A percentile compares a stretch with the other conserved stretches of the same genome.
Evolutionary conservation across 2,888 invertebrate genomes (phyloP).

Genomic region (Ephialtes manifestator): DNA sequence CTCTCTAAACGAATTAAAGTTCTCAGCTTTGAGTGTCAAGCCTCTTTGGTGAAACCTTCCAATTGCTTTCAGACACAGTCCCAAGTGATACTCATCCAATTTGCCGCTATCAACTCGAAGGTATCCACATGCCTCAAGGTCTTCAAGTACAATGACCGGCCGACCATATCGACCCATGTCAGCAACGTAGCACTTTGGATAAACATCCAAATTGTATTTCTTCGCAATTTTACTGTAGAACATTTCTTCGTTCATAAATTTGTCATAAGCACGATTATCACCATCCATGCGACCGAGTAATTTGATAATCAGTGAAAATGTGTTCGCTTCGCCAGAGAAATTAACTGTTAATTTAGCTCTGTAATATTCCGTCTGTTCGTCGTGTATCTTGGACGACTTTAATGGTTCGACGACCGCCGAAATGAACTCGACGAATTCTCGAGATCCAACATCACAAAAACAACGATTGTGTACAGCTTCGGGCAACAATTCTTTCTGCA

Average conservation of each 20-base stretch:
- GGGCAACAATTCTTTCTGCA: slow-evolving; percentile 78
- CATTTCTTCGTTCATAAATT: slow-evolving; percentile 81
- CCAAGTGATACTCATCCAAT: slow-evolving; percentile 77
- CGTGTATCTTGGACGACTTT: slow-evolving; percentile 4
- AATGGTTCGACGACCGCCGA: slow-evolving; percentile 73
- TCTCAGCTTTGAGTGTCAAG: slow-evolving; percentile 72
- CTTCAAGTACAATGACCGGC: slow-evolving; percentile 80
- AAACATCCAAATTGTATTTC: slow-evolving; percentile 71
- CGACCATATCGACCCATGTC: slow-evolving; percentile 81
- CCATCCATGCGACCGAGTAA: slow-evolving; percentile 67
- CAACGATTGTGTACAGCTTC: slow-evolving; percentile 81
- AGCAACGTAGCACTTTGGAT: slow-evolving; percentile 79
- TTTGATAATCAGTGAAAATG: slow-evolving; percentile 79
- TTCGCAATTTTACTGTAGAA: slow-evolving; percentile 78
- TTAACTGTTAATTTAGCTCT: slow-evolving; percentile 72
- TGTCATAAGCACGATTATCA: slow-evolving; percentile 66
- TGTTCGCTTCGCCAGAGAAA: slow-evolving; percentile 78
- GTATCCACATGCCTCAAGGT: slow-evolving; percentile 77
- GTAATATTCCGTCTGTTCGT: slow-evolving; percentile 72
- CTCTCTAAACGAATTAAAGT: slow-evolving; percentile 77
- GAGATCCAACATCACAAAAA: slow-evolving; percentile 80
- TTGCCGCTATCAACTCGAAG: slow-evolving; percentile 56
- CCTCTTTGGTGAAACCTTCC: slow-evolving; percentile 80
- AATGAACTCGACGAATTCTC: slow-evolving; percentile 82
- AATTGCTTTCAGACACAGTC: slow-evolving; percentile 74